Conservation (phyloP, 53 echinoderm and acorn worm species). For the Arbacia lixula region DNA sequence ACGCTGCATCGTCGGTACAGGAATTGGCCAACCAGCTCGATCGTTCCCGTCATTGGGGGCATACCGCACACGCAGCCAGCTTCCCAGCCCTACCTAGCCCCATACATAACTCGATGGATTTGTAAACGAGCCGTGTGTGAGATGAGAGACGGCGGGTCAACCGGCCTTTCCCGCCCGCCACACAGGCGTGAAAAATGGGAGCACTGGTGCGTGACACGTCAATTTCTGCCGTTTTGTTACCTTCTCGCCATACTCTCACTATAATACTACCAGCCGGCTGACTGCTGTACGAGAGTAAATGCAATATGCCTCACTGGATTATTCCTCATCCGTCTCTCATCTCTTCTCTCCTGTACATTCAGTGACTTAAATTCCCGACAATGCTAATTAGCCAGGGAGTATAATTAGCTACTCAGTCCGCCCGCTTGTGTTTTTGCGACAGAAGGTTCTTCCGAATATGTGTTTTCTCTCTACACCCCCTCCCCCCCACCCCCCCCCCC, state of each 20-base stretch:
- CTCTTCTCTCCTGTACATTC: neutral
- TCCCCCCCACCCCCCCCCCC: no score
- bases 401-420: conserved; percentile 23
- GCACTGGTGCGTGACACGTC: conserved; percentile 25
- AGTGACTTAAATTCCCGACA: conserved; percentile 1
- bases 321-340: neutral
- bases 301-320: conserved; percentile 1
- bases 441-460: conserved; percentile 15
- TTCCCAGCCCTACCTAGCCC: neutral
- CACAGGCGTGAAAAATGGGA: conserved; percentile 60
- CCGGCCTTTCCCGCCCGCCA: conserved; percentile 29
- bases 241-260: no score
- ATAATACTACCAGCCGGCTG: neutral
- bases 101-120: no score
- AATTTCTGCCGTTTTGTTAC: conserved; percentile 36
- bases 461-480: no score
- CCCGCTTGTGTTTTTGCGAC: neutral
- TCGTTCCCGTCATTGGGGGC: neutral
- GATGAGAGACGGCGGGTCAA: neutral
- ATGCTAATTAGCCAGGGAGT: conserved; percentile 41
- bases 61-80: neutral
- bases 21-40: neutral
- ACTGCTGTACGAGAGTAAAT: neutral
- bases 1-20: neutral
- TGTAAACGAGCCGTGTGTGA: no score